These are phyloP conservation scores for Glaucomys volans DNA, from an alignment of 2,113 vertebrate genomes.

Conservation along the genomic window DNA sequence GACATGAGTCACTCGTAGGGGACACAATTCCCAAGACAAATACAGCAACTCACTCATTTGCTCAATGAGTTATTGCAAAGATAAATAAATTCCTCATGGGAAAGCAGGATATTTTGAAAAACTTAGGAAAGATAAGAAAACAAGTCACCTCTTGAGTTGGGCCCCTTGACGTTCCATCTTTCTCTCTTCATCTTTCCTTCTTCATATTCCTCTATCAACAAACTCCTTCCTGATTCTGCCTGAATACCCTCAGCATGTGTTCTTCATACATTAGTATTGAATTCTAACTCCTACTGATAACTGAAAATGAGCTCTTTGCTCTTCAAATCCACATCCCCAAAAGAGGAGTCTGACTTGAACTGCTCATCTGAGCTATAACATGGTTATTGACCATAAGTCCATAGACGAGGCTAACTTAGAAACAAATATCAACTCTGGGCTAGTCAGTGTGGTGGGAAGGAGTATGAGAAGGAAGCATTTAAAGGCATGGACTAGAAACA, in stretches of 20 bases:
- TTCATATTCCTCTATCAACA: background rate
- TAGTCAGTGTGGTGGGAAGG: background rate
- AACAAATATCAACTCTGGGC: background rate
- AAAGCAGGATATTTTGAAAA: background rate
- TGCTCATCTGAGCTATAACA: background rate
- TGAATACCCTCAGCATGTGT: background rate
- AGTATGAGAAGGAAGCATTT: background rate
- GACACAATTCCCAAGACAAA: conserved; percentile 2
- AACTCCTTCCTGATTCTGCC: background rate
- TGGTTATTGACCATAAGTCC: background rate
- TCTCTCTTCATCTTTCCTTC: background rate
- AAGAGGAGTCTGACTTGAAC: background rate
- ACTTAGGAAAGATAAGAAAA: background rate
- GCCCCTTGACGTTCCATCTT: background rate
- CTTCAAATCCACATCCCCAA: background rate
- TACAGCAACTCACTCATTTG: background rate
- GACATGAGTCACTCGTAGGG: background rate
- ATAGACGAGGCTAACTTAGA: background rate
- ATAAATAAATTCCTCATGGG: background rate
- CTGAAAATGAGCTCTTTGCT: background rate
- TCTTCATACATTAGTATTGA: background rate
- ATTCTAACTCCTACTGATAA: background rate
- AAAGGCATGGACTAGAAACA: background rate
- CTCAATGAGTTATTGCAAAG: background rate
- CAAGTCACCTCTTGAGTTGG: background rate